These are phyloP conservation scores for Ctenoplectra terminalis DNA, from an alignment of 1,140 invertebrate genomes.

Conservation along the genomic window DNA sequence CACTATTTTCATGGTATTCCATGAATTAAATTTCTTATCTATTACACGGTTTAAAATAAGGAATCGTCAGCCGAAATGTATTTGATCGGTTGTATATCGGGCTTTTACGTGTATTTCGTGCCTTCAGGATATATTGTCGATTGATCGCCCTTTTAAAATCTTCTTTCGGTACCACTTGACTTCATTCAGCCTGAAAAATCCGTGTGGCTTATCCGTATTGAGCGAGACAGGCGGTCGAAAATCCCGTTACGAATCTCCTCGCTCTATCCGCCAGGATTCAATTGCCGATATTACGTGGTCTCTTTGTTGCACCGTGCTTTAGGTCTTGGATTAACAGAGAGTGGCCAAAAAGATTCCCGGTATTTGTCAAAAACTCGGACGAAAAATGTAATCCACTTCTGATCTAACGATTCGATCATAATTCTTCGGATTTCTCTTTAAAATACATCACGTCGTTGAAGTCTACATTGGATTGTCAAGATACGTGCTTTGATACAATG, in stretches of 20 bases:
- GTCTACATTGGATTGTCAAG: background rate
- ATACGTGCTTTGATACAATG: background rate
- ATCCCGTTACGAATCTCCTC: slow-evolving; percentile 65
- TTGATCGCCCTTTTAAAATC: slow-evolving; percentile 57
- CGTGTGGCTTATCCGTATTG: slow-evolving; percentile 51
- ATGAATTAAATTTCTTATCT: too few species aligned
- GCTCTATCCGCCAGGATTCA: slow-evolving; percentile 61
- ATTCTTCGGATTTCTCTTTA: slow-evolving; percentile 10
- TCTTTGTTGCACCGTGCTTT: slow-evolving; percentile 53
- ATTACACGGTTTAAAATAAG: background rate
- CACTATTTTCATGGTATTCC: too few species aligned
- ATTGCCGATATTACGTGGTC: slow-evolving; percentile 63
- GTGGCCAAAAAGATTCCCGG: slow-evolving; percentile 40
- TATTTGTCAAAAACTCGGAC: slow-evolving; percentile 56
- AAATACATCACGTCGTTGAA: background rate
- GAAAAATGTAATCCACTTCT: slow-evolving; percentile 48
- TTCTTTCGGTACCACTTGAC: slow-evolving; percentile 50
- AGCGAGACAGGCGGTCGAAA: slow-evolving; percentile 58
- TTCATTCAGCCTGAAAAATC: slow-evolving; percentile 64
- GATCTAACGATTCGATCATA: slow-evolving; percentile 39
- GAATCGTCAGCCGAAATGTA: background rate
- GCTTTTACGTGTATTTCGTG: background rate
- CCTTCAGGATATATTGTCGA: background rate
- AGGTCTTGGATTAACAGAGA: slow-evolving; percentile 52
- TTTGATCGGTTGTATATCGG: background rate